Evolutionary conservation across 2,113 vertebrate species (phyloP), one percentile per base, ranked within the genome.

Genomic region (Megaceryle torquata): DNA sequence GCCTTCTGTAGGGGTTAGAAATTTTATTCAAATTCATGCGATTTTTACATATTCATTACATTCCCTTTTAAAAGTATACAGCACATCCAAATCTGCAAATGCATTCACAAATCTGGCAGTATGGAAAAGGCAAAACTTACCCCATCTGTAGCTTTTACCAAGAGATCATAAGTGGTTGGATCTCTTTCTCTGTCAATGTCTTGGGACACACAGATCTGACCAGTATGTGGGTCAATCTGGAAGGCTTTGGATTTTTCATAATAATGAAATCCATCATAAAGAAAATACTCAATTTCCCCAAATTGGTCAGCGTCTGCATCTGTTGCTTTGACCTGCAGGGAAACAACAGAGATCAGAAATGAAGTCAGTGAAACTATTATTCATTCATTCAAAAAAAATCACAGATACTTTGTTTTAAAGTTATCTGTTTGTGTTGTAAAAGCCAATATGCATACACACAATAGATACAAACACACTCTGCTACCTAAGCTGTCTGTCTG

Each of bases 81-180:
- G 41, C 21, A 72, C 29, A 51, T 21, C n/a, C 39, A 87, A 68
- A 70, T 72, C 39, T 57, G 21, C 51, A 94, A 95, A 43, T 37
- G 3, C 9, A 48, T 60, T 83, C n/a, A 57, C 43, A 84, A 61
- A 60, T 31, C 60, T 44, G 37, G 29, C 43, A 35, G 11, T 6
- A 19, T 33, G 12, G 19, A 91, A 57, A 92, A 43, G 13, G 15
- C 3, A 0, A 85, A 86, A 94, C 99, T 98, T 97, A 99, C 99
- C 94, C 98, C 98, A 96, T 99, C 99, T 59, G 97, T 98, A 83
- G 99, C 99, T 98, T 98, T 99, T 97, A 99, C 98, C 93, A 99
- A 95, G 43, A 99, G 96, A 95, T 99, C 98, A 2, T 99, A 98
- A 88, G 96, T 97, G 25, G 95, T 91, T 63, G 97, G 98, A 72